These are phyloP conservation scores for Discoglossus pictus DNA, from an alignment of 2,797 vertebrate species.

Conservation along the genomic window DNA sequence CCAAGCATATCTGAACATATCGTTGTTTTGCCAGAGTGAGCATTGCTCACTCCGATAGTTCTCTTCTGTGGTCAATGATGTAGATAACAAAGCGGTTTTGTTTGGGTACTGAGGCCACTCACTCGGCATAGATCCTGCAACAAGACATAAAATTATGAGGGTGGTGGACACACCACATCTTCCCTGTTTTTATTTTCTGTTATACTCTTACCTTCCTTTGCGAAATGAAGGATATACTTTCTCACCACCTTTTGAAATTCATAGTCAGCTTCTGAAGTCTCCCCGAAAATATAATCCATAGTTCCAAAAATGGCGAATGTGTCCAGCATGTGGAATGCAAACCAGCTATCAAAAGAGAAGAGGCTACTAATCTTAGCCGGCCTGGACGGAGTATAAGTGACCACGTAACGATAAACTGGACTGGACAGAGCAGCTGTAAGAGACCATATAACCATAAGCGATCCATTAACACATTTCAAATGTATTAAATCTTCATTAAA, in stretches of 20 bases:
- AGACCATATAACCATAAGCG: too few species aligned
- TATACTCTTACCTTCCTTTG: conserved; percentile 65
- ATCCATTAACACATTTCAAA: too few species aligned
- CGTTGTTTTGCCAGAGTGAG: conserved; percentile 66
- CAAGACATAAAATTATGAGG: background rate
- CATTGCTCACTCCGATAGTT: conserved; percentile 58
- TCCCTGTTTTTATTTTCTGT: background rate
- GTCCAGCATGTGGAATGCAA: conserved; percentile 73
- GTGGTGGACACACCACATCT: background rate
- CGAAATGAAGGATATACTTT: conserved; percentile 65
- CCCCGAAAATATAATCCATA: conserved; percentile 58
- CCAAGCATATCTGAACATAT: conserved; percentile 70
- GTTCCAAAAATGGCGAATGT: conserved; percentile 64
- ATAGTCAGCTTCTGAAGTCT: conserved; percentile 55
- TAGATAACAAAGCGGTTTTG: conserved; percentile 65
- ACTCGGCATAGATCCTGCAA: conserved; percentile 67
- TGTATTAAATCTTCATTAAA: too few species aligned
- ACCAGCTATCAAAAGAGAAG: conserved; percentile 59
- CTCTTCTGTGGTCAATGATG: conserved; percentile 27
- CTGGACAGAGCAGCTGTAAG: conserved; percentile 66
- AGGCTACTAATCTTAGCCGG: conserved; percentile 6
- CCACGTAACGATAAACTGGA: conserved; percentile 76
- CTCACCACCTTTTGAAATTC: conserved; percentile 66
- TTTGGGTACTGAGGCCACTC: conserved; percentile 68
- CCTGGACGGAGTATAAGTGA: conserved; percentile 68